phyloP scores from a whole-genome alignment of 1,140 invertebrate species.

The Saccostrea echinata region DNA sequence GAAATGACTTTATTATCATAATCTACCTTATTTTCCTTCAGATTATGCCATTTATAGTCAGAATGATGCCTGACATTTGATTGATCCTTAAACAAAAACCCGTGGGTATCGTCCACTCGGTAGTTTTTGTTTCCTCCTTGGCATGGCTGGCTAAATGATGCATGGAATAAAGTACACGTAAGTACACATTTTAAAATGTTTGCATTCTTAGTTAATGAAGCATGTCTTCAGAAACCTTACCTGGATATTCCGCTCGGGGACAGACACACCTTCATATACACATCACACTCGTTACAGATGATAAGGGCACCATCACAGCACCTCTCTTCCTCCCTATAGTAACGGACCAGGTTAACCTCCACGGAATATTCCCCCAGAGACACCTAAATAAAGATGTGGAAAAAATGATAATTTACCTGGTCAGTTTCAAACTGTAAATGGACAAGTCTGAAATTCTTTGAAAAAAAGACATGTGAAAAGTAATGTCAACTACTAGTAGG shows the following conservation, averaged over 20 bases:
- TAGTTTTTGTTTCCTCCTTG: neutral
- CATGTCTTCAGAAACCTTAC: neutral
- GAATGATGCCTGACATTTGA: neutral
- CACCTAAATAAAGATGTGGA: neutral
- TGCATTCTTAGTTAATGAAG: neutral
- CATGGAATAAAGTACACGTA: neutral
- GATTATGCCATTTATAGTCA: neutral
- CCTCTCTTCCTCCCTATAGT: neutral
- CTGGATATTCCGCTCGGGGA: neutral
- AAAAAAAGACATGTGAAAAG: neutral
- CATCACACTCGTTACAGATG: constrained; percentile 1
- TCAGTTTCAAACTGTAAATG: neutral
- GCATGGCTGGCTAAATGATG: neutral
- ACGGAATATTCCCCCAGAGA: neutral
- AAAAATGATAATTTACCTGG: too few relatives aligned
- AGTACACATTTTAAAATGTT: neutral
- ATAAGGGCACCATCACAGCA: neutral
- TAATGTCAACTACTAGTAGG: neutral
- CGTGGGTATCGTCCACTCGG: neutral
- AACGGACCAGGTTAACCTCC: neutral
- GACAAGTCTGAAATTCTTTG: neutral
- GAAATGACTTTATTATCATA: neutral
- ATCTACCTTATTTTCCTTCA: neutral
- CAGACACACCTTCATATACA: constrained; percentile 23
- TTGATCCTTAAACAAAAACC: neutral